These are phyloP conservation scores for Eleutherodactylus coqui DNA, from an alignment of 2,797 vertebrate species.

Conservation along the genomic window DNA sequence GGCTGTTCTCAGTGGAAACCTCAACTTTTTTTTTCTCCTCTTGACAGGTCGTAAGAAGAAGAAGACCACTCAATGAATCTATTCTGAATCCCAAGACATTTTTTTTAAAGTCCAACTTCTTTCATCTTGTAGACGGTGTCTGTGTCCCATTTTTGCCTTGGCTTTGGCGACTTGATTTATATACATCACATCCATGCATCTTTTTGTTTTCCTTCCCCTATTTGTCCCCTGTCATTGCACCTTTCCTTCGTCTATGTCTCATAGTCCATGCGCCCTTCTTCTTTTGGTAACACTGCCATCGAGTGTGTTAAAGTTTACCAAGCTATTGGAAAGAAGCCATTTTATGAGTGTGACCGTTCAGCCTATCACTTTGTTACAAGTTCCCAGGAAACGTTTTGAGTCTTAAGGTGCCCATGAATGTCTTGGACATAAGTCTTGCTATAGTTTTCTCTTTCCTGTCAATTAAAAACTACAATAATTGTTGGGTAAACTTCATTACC, in stretches of 20 bases:
- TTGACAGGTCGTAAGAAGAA: conserved; percentile 76
- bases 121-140: background rate
- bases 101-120: background rate
- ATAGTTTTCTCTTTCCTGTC: background rate
- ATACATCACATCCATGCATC: background rate
- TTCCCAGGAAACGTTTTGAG: background rate
- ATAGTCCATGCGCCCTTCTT: background rate
- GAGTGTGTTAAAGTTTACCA: background rate
- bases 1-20: background rate
- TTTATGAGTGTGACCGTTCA: background rate
- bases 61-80: conserved; percentile 68
- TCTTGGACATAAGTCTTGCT: background rate
- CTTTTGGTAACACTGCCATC: conserved; percentile 17
- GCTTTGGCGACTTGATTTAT: background rate
- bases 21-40: background rate
- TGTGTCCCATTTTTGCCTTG: background rate
- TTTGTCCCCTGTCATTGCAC: too few species aligned
- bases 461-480: background rate
- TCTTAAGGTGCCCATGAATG: conserved; percentile 1
- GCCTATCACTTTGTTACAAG: background rate
- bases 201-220: background rate
- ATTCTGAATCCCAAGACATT: background rate
- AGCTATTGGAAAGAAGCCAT: conserved; percentile 9
- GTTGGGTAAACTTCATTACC: background rate
- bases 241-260: background rate